phyloP scores from a whole-genome alignment of 1,140 invertebrate species.

The Pseudomyrmex flavicornis region DNA sequence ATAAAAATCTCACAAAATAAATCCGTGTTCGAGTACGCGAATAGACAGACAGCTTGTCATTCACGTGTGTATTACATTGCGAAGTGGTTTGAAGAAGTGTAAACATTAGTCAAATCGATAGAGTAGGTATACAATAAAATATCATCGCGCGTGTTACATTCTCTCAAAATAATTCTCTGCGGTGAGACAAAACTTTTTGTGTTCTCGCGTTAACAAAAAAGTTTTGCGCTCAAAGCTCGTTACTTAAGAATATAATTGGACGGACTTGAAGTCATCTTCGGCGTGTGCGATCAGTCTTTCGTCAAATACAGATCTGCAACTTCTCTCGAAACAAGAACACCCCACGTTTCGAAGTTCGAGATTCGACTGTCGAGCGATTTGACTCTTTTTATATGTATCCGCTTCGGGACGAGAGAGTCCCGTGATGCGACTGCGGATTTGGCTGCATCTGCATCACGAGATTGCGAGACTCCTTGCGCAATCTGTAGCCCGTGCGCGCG shows the following conservation, averaged over 20 bases:
- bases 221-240: too few species aligned
- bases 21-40: not conserved
- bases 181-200: not conserved
- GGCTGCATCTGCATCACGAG: constrained; percentile 93
- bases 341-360: too few species aligned
- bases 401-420: constrained; percentile 73
- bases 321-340: not conserved
- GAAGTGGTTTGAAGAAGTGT: too few species aligned
- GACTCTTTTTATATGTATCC: constrained; percentile 76
- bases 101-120: too few species aligned
- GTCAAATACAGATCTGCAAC: not conserved
- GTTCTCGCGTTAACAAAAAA: too few species aligned
- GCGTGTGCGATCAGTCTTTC: not conserved
- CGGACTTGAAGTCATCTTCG: not conserved
- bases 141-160: too few species aligned
- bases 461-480: constrained; percentile 91
- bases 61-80: too few species aligned
- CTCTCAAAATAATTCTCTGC: not conserved
- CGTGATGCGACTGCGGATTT: constrained; percentile 86
- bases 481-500: constrained; percentile 89
- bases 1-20: not conserved
- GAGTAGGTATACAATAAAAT: too few species aligned
- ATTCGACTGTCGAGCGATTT: not conserved
- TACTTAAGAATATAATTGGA: constrained; percentile 7
- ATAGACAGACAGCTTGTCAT: not conserved